phyloP scores from a whole-genome alignment of 2,888 invertebrate species.

The Cenopis cana region DNA sequence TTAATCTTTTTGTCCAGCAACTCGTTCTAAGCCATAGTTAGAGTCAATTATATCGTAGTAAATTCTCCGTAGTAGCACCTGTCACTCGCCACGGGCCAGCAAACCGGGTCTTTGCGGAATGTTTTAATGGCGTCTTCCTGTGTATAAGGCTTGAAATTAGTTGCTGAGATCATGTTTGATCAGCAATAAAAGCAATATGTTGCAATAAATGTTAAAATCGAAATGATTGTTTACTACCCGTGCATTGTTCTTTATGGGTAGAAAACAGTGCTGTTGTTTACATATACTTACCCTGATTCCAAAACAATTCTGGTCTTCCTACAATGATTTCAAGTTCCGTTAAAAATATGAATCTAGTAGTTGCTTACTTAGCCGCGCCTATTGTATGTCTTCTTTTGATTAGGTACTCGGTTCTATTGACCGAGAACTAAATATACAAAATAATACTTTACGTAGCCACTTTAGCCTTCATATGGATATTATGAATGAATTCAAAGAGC shows the following conservation, averaged over 20 bases:
- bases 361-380: too few species aligned
- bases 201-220: not conserved
- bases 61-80: slow-evolving; percentile 30
- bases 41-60: slow-evolving; percentile 33
- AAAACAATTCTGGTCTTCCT: not conserved
- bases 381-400: too few species aligned
- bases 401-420: too few species aligned
- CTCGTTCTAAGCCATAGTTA: slow-evolving; percentile 19
- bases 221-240: not conserved
- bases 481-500: too few species aligned
- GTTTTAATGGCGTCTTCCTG: slow-evolving; percentile 21
- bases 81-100: slow-evolving; percentile 1
- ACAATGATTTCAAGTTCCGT: not conserved
- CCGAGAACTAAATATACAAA: too few species aligned
- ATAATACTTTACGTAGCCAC: too few species aligned
- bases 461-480: too few species aligned
- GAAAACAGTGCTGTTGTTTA: not conserved
- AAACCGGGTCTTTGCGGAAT: slow-evolving; percentile 31
- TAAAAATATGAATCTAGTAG: too few species aligned
- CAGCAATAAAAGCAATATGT: slow-evolving; percentile 3
- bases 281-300: not conserved
- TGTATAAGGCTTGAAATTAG: slow-evolving; percentile 1
- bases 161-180: slow-evolving; percentile 2
- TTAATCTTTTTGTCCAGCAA: slow-evolving; percentile 9
- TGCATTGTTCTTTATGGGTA: not conserved